A percentile compares a stretch with the other conserved stretches of the same genome.
Evolutionary conservation across 2,888 invertebrate species (phyloP).

Genomic region (Morinoia aosen): DNA sequence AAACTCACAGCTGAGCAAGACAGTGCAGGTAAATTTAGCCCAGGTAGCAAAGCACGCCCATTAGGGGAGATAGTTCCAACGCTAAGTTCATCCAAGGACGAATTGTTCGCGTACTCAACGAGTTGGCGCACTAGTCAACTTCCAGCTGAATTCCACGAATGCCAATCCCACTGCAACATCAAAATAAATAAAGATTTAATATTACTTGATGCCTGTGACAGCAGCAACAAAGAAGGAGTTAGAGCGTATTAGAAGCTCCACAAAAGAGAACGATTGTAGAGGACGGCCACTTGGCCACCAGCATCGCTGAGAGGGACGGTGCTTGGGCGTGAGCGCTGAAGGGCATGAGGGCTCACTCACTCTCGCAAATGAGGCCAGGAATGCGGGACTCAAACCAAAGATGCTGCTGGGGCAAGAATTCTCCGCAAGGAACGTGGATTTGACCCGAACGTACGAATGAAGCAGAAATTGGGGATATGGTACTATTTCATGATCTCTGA

Average conservation of each 20-base stretch:
- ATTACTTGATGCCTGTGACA: neutral
- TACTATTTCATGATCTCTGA: no score
- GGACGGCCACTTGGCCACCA: neutral
- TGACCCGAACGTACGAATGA: no score
- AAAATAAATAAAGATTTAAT: neutral
- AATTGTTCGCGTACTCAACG: no score
- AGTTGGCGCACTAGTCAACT: no score
- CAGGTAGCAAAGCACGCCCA: no score
- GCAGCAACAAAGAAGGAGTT: neutral
- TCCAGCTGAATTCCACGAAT: no score
- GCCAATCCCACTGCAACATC: no score
- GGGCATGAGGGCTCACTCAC: neutral
- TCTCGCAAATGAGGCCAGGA: neutral
- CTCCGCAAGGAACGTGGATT: neutral
- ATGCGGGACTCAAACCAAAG: neutral
- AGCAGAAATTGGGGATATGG: no score
- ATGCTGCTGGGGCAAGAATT: neutral
- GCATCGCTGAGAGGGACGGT: neutral
- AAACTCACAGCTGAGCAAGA: no score
- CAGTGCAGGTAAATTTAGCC: no score
- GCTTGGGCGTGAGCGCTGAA: neutral
- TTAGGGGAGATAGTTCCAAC: no score
- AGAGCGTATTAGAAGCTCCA: neutral
- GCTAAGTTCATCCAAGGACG: no score
- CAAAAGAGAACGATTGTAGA: neutral